phyloP scores from a whole-genome alignment of 2,113 vertebrate genomes.

The Oreochromis tanganicae region DNA sequence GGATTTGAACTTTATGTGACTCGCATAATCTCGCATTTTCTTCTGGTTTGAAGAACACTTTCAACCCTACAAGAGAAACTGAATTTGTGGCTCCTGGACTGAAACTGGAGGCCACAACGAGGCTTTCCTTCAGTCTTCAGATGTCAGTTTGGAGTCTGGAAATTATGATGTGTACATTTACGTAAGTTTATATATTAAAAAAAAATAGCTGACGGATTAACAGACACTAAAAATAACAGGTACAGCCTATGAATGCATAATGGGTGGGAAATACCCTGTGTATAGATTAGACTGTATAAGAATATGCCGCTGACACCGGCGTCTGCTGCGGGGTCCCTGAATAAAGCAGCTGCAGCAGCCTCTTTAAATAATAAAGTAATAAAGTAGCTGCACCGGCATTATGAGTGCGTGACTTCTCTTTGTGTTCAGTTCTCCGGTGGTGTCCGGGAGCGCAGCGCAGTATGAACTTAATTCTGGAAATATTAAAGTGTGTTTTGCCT shows the following conservation, averaged over 20 bases:
- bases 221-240: not conserved
- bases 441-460: not conserved
- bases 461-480: constrained; percentile 19
- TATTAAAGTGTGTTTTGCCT: constrained; percentile 31
- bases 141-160: not conserved
- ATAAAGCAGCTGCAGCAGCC: not conserved
- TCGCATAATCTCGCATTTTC: not conserved
- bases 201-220: not conserved
- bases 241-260: not conserved
- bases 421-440: constrained; percentile 11
- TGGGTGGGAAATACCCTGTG: not conserved
- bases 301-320: not conserved
- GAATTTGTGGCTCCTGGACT: not conserved
- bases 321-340: not conserved
- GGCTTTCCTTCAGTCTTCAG: not conserved
- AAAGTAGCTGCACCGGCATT: not conserved
- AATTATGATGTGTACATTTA: not conserved
- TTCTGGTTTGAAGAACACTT: not conserved
- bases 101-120: not conserved
- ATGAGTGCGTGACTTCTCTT: not conserved
- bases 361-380: not conserved
- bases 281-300: not conserved
- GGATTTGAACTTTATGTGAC: not conserved
- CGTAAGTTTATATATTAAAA: not conserved
- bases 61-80: not conserved